A percentile compares a stretch with the other conserved stretches of the same genome.
phyloP scores from a whole-genome alignment of 2,797 vertebrate genomes.

The Protosalanx chinensis region DNA sequence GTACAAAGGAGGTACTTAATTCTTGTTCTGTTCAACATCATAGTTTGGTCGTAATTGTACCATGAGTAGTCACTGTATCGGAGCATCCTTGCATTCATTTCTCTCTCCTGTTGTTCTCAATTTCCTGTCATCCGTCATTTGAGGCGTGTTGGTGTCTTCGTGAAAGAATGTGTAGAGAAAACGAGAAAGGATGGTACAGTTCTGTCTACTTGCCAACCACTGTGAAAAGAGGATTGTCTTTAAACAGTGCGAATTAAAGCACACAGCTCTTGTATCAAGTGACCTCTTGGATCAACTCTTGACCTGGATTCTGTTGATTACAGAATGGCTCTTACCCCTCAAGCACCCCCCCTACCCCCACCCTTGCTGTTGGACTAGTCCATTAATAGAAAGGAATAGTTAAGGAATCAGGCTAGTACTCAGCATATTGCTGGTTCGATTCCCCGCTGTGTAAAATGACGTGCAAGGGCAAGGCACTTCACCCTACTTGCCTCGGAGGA shows the following conservation, averaged over 20 bases:
- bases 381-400: constrained; percentile 34
- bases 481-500: no score
- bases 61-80: neutral
- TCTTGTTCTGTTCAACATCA: constrained; percentile 2
- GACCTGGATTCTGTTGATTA: constrained; percentile 37
- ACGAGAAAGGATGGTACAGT: constrained; percentile 22
- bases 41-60: neutral
- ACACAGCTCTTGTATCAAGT: constrained; percentile 58
- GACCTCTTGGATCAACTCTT: no score
- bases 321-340: constrained; percentile 12
- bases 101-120: no score
- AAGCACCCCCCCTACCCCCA: constrained; percentile 10
- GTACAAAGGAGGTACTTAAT: neutral
- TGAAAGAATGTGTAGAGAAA: neutral
- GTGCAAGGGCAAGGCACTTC: no score
- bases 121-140: neutral
- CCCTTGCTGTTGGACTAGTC: constrained; percentile 6
- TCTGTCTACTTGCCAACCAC: constrained; percentile 49
- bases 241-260: constrained; percentile 51
- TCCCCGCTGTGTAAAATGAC: no score
- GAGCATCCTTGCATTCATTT: neutral
- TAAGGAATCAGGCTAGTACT: no score
- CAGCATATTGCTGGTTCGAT: no score
- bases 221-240: constrained; percentile 53
- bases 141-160: constrained; percentile 7